Conservation (phyloP, 2,888 invertebrate species). For the Cephonodes hylas region DNA sequence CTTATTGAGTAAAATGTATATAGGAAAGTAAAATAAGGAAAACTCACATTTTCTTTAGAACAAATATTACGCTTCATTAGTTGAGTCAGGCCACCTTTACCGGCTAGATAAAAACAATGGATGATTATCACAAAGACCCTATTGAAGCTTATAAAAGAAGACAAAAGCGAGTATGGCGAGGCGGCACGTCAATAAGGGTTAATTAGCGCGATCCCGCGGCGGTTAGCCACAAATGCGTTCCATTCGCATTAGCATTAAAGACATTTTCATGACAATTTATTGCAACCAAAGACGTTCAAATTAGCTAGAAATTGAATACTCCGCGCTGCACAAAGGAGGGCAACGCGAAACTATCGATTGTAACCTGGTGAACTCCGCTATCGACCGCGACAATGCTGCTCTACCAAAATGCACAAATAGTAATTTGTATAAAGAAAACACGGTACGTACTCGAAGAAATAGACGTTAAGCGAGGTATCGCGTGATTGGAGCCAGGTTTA, state of each 20-base stretch:
- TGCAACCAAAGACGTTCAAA: slow-evolving; percentile 1
- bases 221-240: slow-evolving; percentile 41
- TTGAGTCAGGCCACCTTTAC: not conserved
- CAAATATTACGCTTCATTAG: not conserved
- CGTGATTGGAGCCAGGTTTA: slow-evolving; percentile 34
- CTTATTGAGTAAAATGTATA: too few species aligned
- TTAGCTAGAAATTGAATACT: slow-evolving; percentile 19
- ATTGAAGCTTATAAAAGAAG: not conserved
- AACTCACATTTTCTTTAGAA: not conserved
- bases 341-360: slow-evolving; percentile 28
- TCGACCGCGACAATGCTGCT: slow-evolving; percentile 21
- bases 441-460: slow-evolving; percentile 6
- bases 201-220: slow-evolving; percentile 22
- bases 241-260: slow-evolving; percentile 45
- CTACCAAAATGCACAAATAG: slow-evolving; percentile 16
- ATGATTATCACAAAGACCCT: not conserved
- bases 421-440: not conserved
- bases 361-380: slow-evolving; percentile 26
- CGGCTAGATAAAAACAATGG: not conserved
- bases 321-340: slow-evolving; percentile 27
- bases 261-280: slow-evolving; percentile 39
- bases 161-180: not conserved
- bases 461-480: slow-evolving; percentile 43
- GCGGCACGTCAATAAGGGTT: not conserved
- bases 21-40: too few species aligned